A percentile compares a stretch with the other conserved stretches of the same genome.
These are phyloP conservation scores for Eilema caniola DNA, from an alignment of 2,888 invertebrate genomes.

Conservation along the genomic window DNA sequence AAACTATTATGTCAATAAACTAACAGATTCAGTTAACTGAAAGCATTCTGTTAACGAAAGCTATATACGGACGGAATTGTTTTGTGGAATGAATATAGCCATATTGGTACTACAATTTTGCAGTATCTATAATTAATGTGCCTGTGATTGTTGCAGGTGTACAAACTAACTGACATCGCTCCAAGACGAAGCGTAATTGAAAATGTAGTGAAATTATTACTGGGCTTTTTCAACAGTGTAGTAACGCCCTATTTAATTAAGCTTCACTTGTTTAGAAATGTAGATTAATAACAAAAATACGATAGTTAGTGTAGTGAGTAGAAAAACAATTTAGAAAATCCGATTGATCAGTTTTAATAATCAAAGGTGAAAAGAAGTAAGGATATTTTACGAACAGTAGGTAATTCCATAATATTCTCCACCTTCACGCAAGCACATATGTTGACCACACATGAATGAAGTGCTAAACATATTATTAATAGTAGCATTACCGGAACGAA, in stretches of 20 bases:
- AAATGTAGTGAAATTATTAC: constrained; percentile 68
- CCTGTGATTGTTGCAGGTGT: constrained; percentile 67
- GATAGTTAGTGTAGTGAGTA: neutral
- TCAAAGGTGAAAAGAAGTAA: too few species aligned
- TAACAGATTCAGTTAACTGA: constrained; percentile 68
- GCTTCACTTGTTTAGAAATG: constrained; percentile 2
- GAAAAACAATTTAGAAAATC: neutral
- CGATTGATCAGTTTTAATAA: too few species aligned
- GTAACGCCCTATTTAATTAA: constrained; percentile 38
- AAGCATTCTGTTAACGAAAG: constrained; percentile 59
- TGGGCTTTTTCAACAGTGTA: constrained; percentile 46
- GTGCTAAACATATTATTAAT: too few species aligned
- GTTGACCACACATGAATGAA: too few species aligned
- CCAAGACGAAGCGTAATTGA: constrained; percentile 57
- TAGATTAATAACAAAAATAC: neutral
- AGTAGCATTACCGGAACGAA: too few species aligned
- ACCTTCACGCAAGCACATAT: too few species aligned
- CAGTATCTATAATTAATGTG: constrained; percentile 49
- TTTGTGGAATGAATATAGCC: constrained; percentile 11
- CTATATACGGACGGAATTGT: constrained; percentile 33
- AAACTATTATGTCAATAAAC: constrained; percentile 70
- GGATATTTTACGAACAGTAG: neutral
- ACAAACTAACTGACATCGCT: constrained; percentile 50
- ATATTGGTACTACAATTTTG: constrained; percentile 26
- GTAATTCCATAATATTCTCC: too few species aligned